These are phyloP conservation scores for Ptiloglossa arizonensis DNA, from an alignment of 1,140 invertebrate genomes.

Conservation along the genomic window DNA sequence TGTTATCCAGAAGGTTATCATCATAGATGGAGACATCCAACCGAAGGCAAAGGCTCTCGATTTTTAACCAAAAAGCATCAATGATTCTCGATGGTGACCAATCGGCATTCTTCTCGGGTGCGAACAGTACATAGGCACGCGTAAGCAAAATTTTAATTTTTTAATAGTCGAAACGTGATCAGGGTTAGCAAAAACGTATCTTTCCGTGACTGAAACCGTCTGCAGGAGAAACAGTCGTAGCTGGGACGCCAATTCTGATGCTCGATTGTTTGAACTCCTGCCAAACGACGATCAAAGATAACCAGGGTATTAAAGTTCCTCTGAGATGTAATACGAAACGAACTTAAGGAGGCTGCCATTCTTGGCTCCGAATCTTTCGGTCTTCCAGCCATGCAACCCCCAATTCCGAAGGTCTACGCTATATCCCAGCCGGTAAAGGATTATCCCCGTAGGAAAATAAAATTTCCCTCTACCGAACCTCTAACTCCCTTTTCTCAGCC, in stretches of 20 bases:
- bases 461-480: background rate
- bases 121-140: no score
- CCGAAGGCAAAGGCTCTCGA: no score
- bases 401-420: background rate
- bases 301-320: background rate
- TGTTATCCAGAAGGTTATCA: no score
- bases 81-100: no score
- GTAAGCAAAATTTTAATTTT: no score
- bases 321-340: background rate
- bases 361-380: constrained; percentile 20
- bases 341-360: background rate
- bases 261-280: background rate
- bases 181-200: no score
- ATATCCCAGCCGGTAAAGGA: constrained; percentile 15
- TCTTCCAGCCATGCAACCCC: background rate
- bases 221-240: no score
- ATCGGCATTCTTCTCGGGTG: no score
- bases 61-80: no score
- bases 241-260: background rate
- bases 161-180: no score
- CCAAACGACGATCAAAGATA: constrained; percentile 10
- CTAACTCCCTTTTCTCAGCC: background rate
- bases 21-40: no score
- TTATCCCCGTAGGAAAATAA: constrained; percentile 47
- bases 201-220: no score